phyloP scores from a whole-genome alignment of 2,888 invertebrate species.

The Stenolophus ochropezus region DNA sequence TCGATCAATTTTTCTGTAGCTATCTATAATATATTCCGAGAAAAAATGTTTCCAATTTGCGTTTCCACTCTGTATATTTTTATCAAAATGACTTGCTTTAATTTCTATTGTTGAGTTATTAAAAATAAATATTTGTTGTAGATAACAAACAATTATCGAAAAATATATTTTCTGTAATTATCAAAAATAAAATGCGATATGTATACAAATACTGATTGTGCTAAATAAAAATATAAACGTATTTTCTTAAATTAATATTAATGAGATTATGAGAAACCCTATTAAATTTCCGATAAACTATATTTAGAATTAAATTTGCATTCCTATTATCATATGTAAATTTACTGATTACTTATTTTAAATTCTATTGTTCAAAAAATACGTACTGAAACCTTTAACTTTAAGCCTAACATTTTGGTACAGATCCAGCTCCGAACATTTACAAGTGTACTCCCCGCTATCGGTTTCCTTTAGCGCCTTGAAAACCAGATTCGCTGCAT shows the following conservation, averaged over 20 bases:
- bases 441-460: conserved; percentile 67
- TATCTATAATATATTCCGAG: no score
- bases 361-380: neutral
- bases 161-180: no score
- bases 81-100: no score
- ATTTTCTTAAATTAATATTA: neutral
- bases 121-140: no score
- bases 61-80: no score
- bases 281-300: neutral
- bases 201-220: no score
- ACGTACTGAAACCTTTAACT: conserved; percentile 57
- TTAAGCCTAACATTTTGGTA: conserved; percentile 54
- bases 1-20: no score
- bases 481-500: conserved; percentile 62
- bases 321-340: neutral
- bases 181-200: no score
- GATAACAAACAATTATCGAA: no score
- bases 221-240: neutral
- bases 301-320: neutral
- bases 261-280: neutral
- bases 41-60: no score
- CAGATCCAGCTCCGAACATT: conserved; percentile 50
- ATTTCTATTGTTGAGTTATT: no score
- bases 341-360: neutral
- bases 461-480: conserved; percentile 66